A percentile compares a stretch with the other conserved stretches of the same genome.
phyloP scores from a whole-genome alignment of 1,140 invertebrate species.

The Drosophila trapezifrons region DNA sequence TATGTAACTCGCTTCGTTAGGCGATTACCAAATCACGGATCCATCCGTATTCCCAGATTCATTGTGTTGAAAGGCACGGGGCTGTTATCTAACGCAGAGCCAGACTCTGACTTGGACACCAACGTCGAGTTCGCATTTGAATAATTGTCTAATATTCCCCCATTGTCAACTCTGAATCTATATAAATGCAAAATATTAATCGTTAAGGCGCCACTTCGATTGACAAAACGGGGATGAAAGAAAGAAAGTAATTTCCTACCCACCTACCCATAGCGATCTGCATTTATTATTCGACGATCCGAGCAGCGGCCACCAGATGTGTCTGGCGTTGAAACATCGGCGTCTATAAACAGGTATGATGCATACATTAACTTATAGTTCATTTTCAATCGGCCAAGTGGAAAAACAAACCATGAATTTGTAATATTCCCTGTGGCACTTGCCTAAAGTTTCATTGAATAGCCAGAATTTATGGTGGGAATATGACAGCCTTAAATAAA shows the following conservation, averaged over 20 bases:
- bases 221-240: constrained; percentile 37
- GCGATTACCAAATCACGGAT: constrained; percentile 76
- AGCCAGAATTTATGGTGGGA: neutral
- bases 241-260: constrained; percentile 74
- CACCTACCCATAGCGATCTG: constrained; percentile 32
- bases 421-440: constrained; percentile 3
- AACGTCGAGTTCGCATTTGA: constrained; percentile 58
- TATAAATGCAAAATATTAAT: constrained; percentile 80
- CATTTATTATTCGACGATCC: constrained; percentile 62
- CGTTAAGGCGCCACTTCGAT: constrained; percentile 34
- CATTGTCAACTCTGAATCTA: constrained; percentile 55
- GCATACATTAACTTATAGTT: constrained; percentile 7
- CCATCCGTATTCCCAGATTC: constrained; percentile 61
- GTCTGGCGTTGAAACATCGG: neutral
- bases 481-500: neutral
- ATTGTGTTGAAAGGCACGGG: constrained; percentile 22
- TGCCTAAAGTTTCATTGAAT: neutral
- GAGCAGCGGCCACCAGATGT: constrained; percentile 21
- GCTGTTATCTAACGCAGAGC: constrained; percentile 63
- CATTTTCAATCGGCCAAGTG: neutral
- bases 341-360: neutral
- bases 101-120: constrained; percentile 29
- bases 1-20: constrained; percentile 41
- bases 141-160: constrained; percentile 65
- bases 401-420: neutral